These are phyloP conservation scores for Rhabditoides inermis DNA, from an alignment of 2,888 invertebrate genomes.

Conservation along the genomic window DNA sequence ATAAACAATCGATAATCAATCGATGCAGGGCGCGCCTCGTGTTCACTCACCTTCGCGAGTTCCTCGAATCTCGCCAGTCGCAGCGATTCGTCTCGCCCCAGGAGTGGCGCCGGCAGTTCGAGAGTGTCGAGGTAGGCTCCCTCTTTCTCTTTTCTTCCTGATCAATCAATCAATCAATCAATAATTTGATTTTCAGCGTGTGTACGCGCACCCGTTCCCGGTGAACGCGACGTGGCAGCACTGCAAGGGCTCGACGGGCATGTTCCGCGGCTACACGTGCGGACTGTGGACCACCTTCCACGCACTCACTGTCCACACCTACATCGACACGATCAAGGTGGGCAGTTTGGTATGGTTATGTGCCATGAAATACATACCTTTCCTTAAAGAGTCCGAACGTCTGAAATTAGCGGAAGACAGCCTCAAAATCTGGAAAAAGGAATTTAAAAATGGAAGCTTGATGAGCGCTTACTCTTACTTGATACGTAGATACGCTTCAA, in stretches of 20 bases:
- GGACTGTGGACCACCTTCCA: slow-evolving; percentile 94
- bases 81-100: slow-evolving; percentile 28
- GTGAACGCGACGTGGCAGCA: slow-evolving; percentile 49
- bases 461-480: too few relatives aligned
- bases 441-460: too few relatives aligned
- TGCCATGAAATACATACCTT: not conserved
- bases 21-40: slow-evolving; percentile 44
- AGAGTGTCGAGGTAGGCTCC: slow-evolving; percentile 35
- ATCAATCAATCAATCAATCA: not conserved
- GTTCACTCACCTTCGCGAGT: slow-evolving; percentile 44
- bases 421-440: too few relatives aligned
- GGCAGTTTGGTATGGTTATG: not conserved
- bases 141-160: not conserved
- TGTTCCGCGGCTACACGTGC: slow-evolving; percentile 65
- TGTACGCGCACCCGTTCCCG: slow-evolving; percentile 48
- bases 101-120: slow-evolving; percentile 46
- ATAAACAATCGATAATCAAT: too few relatives aligned
- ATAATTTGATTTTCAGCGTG: slow-evolving; percentile 22
- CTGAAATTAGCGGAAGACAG: too few relatives aligned
- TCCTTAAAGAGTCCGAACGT: too few relatives aligned
- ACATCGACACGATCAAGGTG: slow-evolving; percentile 51
- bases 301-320: slow-evolving; percentile 73
- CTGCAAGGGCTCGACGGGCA: slow-evolving; percentile 53
- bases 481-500: too few relatives aligned
- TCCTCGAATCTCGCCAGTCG: slow-evolving; percentile 30